A percentile compares a stretch with the other conserved stretches of the same genome.
phyloP scores from a whole-genome alignment of 2,113 vertebrate species.

The Campylomormyrus numenius region DNA sequence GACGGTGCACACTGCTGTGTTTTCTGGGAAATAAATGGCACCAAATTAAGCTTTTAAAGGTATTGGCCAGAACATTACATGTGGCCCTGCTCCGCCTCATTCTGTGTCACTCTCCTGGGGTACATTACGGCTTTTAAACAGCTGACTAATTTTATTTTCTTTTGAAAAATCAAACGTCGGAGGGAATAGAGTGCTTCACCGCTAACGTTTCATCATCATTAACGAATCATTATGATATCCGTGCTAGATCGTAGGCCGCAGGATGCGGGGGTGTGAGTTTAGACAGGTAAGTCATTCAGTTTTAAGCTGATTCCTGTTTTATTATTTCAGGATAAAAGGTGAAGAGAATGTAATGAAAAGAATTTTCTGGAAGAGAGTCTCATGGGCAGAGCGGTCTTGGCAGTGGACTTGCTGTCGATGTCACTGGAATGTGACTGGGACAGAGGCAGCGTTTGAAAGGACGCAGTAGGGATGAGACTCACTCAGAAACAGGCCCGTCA shows the following conservation, averaged over 20 bases:
- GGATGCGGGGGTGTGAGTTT: neutral
- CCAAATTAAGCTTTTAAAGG: slow-evolving; percentile 17
- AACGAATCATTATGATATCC: neutral
- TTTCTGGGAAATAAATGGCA: slow-evolving; percentile 38
- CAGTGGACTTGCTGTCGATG: neutral
- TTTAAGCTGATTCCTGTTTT: neutral
- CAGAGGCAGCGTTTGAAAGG: neutral
- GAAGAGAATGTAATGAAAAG: neutral
- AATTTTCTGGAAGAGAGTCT: neutral
- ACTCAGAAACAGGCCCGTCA: neutral
- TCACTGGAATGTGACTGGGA: neutral
- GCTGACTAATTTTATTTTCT: neutral
- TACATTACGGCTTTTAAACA: neutral
- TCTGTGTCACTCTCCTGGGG: neutral
- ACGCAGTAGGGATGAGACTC: neutral
- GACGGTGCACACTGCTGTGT: slow-evolving; percentile 8
- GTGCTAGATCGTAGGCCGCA: neutral
- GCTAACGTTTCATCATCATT: neutral
- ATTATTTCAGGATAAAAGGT: neutral
- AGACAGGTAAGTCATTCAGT: neutral
- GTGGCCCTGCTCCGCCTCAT: neutral
- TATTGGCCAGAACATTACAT: neutral
- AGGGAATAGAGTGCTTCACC: neutral
- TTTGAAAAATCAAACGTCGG: neutral
- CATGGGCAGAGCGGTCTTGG: neutral